Conservation (phyloP, 2,797 vertebrate genomes). For the Philypnodon macrostomus region DNA sequence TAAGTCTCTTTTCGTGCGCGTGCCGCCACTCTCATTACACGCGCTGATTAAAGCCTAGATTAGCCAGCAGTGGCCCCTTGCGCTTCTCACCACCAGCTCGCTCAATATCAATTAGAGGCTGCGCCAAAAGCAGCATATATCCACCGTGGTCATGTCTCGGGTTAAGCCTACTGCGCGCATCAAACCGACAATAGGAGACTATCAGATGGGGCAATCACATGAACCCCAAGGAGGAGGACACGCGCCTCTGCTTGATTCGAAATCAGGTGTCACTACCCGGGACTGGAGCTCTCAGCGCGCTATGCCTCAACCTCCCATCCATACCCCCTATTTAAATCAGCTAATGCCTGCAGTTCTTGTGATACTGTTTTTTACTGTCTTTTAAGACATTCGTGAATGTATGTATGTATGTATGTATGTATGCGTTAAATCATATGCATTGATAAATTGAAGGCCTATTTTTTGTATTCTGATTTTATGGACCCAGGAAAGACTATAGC, state of each 20-base stretch:
- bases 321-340: not conserved
- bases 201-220: slow-evolving; percentile 1
- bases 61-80: slow-evolving; percentile 99
- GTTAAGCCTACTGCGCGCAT: slow-evolving; percentile 29
- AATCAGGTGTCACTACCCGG: slow-evolving; percentile 4
- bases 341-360: not conserved
- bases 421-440: too few species aligned
- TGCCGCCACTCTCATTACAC: slow-evolving; percentile 99
- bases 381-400: too few species aligned
- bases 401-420: too few species aligned
- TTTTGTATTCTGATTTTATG: too few species aligned
- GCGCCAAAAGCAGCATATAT: slow-evolving; percentile 86
- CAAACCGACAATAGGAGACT: slow-evolving; percentile 10
- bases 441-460: too few species aligned
- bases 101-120: slow-evolving; percentile 99
- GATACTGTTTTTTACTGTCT: too few species aligned
- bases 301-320: too few species aligned
- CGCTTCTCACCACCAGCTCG: slow-evolving; percentile 95
- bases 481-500: too few species aligned
- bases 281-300: not conserved
- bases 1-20: slow-evolving; percentile 96
- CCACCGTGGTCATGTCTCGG: slow-evolving; percentile 75
- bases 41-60: slow-evolving; percentile 99
- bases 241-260: not conserved
- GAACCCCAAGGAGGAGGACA: not conserved